phyloP scores from a whole-genome alignment of 1,140 invertebrate species.

The Drosophila pallidifrons region DNA sequence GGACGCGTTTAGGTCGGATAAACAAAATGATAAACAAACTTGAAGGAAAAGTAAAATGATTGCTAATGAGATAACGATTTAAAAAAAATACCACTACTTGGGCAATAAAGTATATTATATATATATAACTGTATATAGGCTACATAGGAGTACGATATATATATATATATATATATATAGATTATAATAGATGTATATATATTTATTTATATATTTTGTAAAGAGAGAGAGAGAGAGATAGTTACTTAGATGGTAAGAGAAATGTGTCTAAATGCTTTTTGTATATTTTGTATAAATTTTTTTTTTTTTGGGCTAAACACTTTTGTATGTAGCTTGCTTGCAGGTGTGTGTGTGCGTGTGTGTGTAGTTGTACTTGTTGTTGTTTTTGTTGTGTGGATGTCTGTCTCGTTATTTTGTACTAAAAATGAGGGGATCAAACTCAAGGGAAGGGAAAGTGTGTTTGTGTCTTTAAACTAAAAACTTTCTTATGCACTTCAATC shows the following conservation, averaged over 20 bases:
- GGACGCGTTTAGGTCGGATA: constrained; percentile 2
- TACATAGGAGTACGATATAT: constrained; percentile 20
- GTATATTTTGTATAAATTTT: constrained; percentile 17
- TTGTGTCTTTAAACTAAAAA: constrained; percentile 18
- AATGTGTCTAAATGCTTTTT: constrained; percentile 35
- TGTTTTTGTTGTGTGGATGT: constrained; percentile 15
- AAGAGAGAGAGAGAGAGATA: constrained; percentile 10
- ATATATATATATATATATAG: constrained; percentile 14
- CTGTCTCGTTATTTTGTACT: constrained; percentile 9
- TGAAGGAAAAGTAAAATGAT: constrained; percentile 7
- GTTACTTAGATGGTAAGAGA: constrained; percentile 28
- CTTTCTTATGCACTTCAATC: constrained; percentile 27
- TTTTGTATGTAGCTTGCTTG: constrained; percentile 60
- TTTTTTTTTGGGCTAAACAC: constrained; percentile 33
- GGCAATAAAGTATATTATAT: constrained; percentile 6
- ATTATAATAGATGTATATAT: constrained; percentile 6
- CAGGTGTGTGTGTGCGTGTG: constrained; percentile 47
- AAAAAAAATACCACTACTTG: constrained; percentile 26
- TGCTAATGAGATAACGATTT: constrained; percentile 12
- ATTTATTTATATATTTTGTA: constrained; percentile 1
- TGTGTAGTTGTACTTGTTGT: constrained; percentile 36
- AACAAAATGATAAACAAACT: constrained; percentile 1
- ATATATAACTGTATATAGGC: constrained; percentile 15
- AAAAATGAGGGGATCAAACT: constrained; percentile 46
- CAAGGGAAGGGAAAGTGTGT: constrained; percentile 21